Evolutionary conservation across 2,113 vertebrate genomes (phyloP).

Genomic region (Cranoglanis bouderius): DNA sequence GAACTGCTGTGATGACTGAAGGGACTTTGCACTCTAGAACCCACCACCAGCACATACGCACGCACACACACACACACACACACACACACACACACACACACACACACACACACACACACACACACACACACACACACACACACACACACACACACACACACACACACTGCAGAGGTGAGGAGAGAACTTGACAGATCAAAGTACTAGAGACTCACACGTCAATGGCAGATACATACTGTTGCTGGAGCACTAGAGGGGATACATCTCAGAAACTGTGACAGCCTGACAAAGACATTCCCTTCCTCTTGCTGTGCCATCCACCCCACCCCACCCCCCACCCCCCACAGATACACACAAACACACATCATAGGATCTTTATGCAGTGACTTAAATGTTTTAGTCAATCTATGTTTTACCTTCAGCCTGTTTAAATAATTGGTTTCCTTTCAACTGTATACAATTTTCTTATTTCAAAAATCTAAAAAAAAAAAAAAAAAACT

Average conservation of each 20-base stretch:
- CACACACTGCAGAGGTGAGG: constrained; percentile 44
- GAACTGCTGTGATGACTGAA: neutral
- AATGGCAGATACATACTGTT: constrained; percentile 72
- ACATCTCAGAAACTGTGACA: constrained; percentile 69
- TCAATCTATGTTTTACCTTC: neutral
- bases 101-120: neutral
- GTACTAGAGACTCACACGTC: constrained; percentile 69
- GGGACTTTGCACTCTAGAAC: neutral
- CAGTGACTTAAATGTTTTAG: neutral
- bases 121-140: neutral
- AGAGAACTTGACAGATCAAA: constrained; percentile 66
- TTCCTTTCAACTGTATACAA: neutral
- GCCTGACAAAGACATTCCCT: constrained; percentile 70
- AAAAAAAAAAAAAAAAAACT: too few species aligned
- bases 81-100: neutral
- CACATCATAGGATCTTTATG: constrained; percentile 26
- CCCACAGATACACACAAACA: constrained; percentile 51
- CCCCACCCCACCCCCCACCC: neutral
- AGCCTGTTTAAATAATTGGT: neutral
- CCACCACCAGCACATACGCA: neutral
- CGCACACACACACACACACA: neutral
- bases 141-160: constrained; percentile 23
- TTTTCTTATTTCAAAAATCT: neutral
- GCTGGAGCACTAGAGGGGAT: constrained; percentile 59
- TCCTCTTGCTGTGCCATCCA: constrained; percentile 61